Conservation (phyloP, 2,797 vertebrate genomes). For the Calcarius lapponicus region DNA sequence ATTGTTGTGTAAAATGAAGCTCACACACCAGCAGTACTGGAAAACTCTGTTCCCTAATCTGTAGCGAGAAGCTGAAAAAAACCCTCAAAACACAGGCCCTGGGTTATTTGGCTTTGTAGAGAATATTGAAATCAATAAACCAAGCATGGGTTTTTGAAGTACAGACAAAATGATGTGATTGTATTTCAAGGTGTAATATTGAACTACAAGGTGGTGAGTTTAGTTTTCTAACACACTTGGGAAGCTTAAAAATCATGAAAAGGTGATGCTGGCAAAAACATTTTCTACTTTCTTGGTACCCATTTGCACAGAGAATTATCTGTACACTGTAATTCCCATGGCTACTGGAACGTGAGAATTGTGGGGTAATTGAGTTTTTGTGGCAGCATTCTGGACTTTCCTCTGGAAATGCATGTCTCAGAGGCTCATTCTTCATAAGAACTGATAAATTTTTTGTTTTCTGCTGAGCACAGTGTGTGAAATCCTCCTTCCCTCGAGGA, state of each 20-base stretch:
- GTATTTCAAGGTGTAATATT: constrained; percentile 6
- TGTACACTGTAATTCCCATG: background rate
- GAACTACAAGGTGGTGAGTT: background rate
- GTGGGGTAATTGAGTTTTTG: background rate
- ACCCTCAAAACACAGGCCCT: constrained; percentile 11
- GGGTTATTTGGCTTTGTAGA: constrained; percentile 54
- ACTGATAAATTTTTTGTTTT: background rate
- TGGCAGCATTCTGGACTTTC: background rate
- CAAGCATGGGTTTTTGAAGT: constrained; percentile 53
- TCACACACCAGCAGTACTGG: background rate
- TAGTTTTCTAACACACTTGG: background rate
- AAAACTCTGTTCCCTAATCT: background rate
- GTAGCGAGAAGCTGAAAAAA: constrained; percentile 12
- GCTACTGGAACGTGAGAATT: background rate
- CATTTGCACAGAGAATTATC: background rate
- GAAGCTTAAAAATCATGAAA: background rate
- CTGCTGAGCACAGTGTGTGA: background rate
- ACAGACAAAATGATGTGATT: background rate
- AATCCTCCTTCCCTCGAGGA: background rate
- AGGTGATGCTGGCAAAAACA: background rate
- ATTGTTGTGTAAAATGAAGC: background rate
- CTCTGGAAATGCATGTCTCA: background rate
- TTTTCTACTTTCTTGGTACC: background rate
- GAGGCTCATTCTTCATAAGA: background rate
- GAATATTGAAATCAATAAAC: constrained; percentile 52